Conservation (phyloP, 2,888 invertebrate species). For the Chrysomela aeneicollis region DNA sequence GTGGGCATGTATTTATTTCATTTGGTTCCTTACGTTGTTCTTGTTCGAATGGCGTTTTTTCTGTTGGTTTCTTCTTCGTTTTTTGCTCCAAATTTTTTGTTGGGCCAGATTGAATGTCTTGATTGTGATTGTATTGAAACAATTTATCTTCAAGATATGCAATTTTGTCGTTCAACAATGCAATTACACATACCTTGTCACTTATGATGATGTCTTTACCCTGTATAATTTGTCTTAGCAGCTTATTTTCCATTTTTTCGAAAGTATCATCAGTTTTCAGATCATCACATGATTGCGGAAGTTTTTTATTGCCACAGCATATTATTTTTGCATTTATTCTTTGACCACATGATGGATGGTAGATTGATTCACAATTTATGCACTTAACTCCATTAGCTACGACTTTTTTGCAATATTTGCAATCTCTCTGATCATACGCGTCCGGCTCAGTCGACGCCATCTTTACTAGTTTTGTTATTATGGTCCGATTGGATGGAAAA, state of each 20-base stretch:
- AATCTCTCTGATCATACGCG: slow-evolving; percentile 17
- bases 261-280: not conserved
- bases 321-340: too few relatives aligned
- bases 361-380: too few relatives aligned
- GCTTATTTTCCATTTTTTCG: not conserved
- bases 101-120: not conserved
- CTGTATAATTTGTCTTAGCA: slow-evolving; percentile 4
- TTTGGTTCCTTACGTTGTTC: not conserved
- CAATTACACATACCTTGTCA: not conserved
- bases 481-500: too few relatives aligned
- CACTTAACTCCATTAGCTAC: not conserved
- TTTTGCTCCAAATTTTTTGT: not conserved
- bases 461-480: too few relatives aligned
- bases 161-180: slow-evolving; percentile 9
- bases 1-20: not conserved
- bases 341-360: too few relatives aligned
- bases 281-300: too few relatives aligned
- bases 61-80: not conserved
- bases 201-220: not conserved
- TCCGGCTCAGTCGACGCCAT: too few relatives aligned
- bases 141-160: slow-evolving; percentile 1
- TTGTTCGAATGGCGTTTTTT: not conserved
- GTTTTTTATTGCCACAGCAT: too few relatives aligned
- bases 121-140: slow-evolving; percentile 6
- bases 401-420: slow-evolving; percentile 21